These are phyloP conservation scores for Brachyistius frenatus DNA, from an alignment of 2,113 vertebrate species.

Conservation along the genomic window DNA sequence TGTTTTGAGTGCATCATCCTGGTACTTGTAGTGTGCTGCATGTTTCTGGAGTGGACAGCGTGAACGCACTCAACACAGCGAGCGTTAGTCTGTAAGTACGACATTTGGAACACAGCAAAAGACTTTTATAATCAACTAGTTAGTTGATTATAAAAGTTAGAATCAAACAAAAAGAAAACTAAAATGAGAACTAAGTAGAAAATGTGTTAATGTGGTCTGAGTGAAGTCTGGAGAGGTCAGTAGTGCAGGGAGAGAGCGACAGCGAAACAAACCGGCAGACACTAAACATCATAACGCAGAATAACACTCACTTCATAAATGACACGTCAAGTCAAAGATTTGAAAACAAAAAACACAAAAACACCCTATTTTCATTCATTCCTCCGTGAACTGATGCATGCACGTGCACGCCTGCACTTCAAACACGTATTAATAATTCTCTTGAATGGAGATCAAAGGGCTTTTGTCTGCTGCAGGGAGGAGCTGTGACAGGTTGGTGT, in stretches of 20 bases:
- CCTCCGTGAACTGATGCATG: neutral
- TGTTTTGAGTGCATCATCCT: too few species aligned
- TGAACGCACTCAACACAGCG: too few species aligned
- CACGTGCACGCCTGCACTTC: constrained; percentile 37
- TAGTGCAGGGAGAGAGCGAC: constrained; percentile 1
- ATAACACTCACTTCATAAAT: constrained; percentile 1
- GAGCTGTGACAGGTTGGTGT: neutral
- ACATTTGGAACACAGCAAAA: too few species aligned
- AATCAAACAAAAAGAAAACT: neutral
- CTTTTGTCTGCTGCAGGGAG: constrained; percentile 15
- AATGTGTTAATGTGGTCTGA: neutral
- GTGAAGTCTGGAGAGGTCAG: neutral
- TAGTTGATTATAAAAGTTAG: too few species aligned
- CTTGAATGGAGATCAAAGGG: constrained; percentile 53
- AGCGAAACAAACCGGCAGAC: constrained; percentile 29
- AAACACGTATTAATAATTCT: constrained; percentile 52
- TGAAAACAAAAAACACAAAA: neutral
- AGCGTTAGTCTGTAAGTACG: too few species aligned
- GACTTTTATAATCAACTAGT: neutral
- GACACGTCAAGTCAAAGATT: constrained; percentile 1
- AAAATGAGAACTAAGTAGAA: neutral
- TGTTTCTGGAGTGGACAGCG: too few species aligned
- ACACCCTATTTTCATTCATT: constrained; percentile 2
- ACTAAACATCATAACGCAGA: neutral
- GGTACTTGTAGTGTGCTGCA: too few species aligned